Percentiles rank a stretch among this genome's conserved stretches.
phyloP scores from a whole-genome alignment of 2,888 invertebrate genomes.

The Trissolcus brochymenae region DNA sequence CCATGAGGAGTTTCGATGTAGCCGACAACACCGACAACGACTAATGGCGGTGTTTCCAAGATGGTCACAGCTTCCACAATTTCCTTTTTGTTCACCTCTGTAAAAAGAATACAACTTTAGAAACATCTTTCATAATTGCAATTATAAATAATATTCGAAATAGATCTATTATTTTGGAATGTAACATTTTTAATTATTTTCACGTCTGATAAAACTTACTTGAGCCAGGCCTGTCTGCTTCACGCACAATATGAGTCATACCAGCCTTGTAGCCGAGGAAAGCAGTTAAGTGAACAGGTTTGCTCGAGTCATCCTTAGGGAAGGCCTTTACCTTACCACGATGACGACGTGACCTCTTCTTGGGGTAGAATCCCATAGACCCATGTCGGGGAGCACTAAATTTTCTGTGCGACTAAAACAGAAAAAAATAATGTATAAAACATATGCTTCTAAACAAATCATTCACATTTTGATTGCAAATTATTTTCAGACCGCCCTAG shows the following conservation, averaged over 20 bases:
- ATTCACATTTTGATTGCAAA: conserved; percentile 23
- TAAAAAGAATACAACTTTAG: neutral
- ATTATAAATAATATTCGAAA: neutral
- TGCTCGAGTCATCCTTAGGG: conserved; percentile 97
- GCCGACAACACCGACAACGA: conserved; percentile 97
- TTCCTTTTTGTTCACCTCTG: conserved; percentile 99
- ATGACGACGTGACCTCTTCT: conserved; percentile 96
- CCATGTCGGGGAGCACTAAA: conserved; percentile 99
- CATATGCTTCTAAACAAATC: neutral
- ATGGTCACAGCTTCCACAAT: conserved; percentile 99
- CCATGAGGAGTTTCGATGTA: conserved; percentile 99
- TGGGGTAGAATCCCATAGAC: conserved; percentile 99
- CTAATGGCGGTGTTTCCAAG: conserved; percentile 98
- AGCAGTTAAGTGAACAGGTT: conserved; percentile 98
- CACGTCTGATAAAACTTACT: conserved; percentile 81
- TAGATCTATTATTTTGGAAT: neutral
- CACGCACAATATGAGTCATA: conserved; percentile 99
- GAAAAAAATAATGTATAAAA: neutral
- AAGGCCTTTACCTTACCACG: conserved; percentile 99
- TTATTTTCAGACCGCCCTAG: conserved; percentile 86
- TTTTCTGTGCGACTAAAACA: conserved; percentile 96
- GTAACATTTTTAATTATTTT: neutral
- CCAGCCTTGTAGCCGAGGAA: conserved; percentile 99
- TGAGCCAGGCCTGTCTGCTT: conserved; percentile 98
- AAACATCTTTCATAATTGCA: neutral